Base-by-base conservation (phyloP, 1,140 invertebrate species). In the Oryzaephilus surinamensis region DNA sequence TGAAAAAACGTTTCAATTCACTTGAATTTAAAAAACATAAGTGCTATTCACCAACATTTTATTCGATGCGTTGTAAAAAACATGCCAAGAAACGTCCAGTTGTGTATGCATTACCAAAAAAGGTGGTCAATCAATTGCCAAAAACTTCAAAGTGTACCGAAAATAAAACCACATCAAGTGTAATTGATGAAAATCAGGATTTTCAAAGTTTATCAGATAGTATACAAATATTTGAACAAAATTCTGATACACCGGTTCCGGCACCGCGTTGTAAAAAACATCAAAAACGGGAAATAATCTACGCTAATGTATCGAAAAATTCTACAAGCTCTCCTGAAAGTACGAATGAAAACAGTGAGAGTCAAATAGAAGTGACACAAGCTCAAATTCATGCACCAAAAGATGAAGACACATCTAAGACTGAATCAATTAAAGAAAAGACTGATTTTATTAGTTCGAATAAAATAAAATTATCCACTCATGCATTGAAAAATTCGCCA, bases 31-130 rank as follows among this genome's bases (percentile, higher is more conserved):
- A 52, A 45, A 60, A 59, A 32, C 60, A 62, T 32, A 58, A 54
- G 43, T 60, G 60, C 26, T 60, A 62, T 42, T 62, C 60, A 2
- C 60, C 60, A 11, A 62, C 58, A 3, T 62, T 62, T 44, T 60
- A 62, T 45, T 62, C 60, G 4, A 51, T 62, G 48, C 44, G 60
- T 8, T 62, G 57, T 36, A 60, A 59, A 32, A 62, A 62, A 38
- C 58, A 62, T 38, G 52, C 52, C 1, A 62, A 62, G 41, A 58
- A 54, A 35, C 32, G 57, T 14, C 48, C 58, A 2, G 41, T 62
- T 7, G 51, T 62, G 20, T 58, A 60, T 41, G 49, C 57, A 6
- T 24, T 61, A 17, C 52, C 51, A 6, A 48, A 53, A 36, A 55
- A 51, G 44, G 44, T 50, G 19, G 38, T 51, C 7, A 43, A n/a